Base-by-base conservation (phyloP, 92 coral and sea anemone species). In the Nematostella vectensis region DNA sequence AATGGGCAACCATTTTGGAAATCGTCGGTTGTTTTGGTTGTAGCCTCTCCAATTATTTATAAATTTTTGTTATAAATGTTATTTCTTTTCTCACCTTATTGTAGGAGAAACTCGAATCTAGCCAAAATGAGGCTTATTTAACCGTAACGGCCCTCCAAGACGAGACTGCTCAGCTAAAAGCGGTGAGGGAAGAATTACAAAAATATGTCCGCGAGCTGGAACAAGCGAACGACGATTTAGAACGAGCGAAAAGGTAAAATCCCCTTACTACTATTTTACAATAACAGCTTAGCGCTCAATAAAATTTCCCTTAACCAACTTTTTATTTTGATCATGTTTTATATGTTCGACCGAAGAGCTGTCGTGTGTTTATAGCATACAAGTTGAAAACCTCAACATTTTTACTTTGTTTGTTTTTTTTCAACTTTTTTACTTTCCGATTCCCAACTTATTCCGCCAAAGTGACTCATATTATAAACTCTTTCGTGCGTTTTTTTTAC, bases 141-240 rank as follows among this genome's bases (percentile, higher is more conserved):
- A 87, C 96, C 23, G 91, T 91, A 55, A 86, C 98, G n/a, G 81
- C 88, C 17, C 75, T 91, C 23, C 98, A 91, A 71, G 96, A 91
- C 69, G 98, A 91, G 72, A 76, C 74, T 25, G 98, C 98, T 11
- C 98, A 91, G 57, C 74, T 91, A 6, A 83, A 88, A 82, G 98
- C 98, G n/a, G 91, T 91, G 25, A 72, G 83, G 54, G 98, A 82
- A 59, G 98, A 87, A 65, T 88, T 91, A 11, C 83, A 80, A 64
- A 89, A 91, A 67, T 91, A 91, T 53, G 98, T 91, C 66, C 88
- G 98, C 60, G 96, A 91, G 62, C 79, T 91, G 40, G 98, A 91
- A 65, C 98, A 91, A 54, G 96, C 98, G 13, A 91, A 91, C 60
- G 98, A 91, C 68, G 98, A 91, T 69, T 57, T 91, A 47, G 98